Evolutionary conservation across 1,140 invertebrate genomes (phyloP), one percentile per base, ranked within the genome.

Genomic region (Pachypsylla venusta): DNA sequence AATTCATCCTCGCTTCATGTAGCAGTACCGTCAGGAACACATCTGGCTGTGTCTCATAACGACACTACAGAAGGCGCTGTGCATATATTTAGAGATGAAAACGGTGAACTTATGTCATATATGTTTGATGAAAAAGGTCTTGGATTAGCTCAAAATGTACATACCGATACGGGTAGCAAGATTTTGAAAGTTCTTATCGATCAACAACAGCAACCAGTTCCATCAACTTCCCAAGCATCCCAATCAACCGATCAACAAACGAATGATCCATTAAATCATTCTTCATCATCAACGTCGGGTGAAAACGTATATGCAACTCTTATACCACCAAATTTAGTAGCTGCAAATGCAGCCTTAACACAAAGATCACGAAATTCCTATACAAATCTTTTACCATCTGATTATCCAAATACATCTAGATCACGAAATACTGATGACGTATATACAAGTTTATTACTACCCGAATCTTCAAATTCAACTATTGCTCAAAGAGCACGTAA

Each of bases 51-150:
- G 13, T 86, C 84, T 56, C 87, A 92, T 68, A 86, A 91, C 61
- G 90, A 94, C 64, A 91, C 88, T 0, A 81, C 81, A 4, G 84
- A 90, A 65, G 90, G 89, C 35, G 87, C 88, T 4, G 82, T 93
- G 42, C 90, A 94, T 70, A 89, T 83, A 68, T 92, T 91, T 70
- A 75, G 78, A 61, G 81, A 84, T 62, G 82, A 84, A 64, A 77
- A 78, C 58, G 81, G 81, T 0, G 77, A 81, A 30, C 81, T 77
- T 77, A 74, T 87, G 77, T 86, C 87, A 0, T 94, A 94, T 64
- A 87, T 85, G 0, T 92, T 93, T 69, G 85, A 90, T 65, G 87
- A 90, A 64, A 84, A 81, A 61, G 80, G 81, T 35, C n/a, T 62
- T 4, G 65, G 66, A 1, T 66, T 62, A 10, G 62, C 62, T 24